Conservation (phyloP, 2,888 invertebrate species). For the Orthosia gothica region DNA sequence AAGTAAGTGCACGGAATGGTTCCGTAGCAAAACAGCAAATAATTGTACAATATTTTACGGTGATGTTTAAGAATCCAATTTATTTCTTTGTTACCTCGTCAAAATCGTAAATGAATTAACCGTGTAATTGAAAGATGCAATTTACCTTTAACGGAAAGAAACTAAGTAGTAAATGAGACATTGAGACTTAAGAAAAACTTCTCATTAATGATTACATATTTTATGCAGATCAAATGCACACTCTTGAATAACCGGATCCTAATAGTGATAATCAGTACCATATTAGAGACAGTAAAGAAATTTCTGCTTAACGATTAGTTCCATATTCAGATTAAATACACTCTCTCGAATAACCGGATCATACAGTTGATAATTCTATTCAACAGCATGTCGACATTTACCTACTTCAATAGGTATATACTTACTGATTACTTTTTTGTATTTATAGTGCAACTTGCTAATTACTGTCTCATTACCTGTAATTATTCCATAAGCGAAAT, state of each 20-base stretch:
- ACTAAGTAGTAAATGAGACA: constrained; percentile 16
- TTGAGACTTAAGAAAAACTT: constrained; percentile 1
- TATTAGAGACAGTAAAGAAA: constrained; percentile 4
- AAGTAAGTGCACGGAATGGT: constrained; percentile 10
- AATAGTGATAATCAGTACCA: constrained; percentile 14
- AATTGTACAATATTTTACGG: constrained; percentile 45
- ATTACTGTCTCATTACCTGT: constrained; percentile 29
- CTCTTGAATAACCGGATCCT: constrained; percentile 22
- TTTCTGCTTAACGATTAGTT: background rate
- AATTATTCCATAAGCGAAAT: constrained; percentile 44
- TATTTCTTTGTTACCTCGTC: constrained; percentile 43
- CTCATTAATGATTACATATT: background rate
- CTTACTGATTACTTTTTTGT: constrained; percentile 20
- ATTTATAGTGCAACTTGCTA: constrained; percentile 34
- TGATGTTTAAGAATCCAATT: constrained; percentile 43
- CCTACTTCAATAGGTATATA: constrained; percentile 17
- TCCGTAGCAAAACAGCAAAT: constrained; percentile 38
- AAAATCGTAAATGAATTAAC: constrained; percentile 51
- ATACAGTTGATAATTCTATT: constrained; percentile 21
- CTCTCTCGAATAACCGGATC: constrained; percentile 18
- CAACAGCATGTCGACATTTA: constrained; percentile 39
- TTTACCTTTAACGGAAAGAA: constrained; percentile 30
- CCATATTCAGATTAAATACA: background rate
- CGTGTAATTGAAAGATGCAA: constrained; percentile 50
- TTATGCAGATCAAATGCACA: constrained; percentile 12